Evolutionary conservation across 2,113 vertebrate species (phyloP), one percentile per base, ranked within the genome.

Genomic region (Lophochroa leadbeateri): DNA sequence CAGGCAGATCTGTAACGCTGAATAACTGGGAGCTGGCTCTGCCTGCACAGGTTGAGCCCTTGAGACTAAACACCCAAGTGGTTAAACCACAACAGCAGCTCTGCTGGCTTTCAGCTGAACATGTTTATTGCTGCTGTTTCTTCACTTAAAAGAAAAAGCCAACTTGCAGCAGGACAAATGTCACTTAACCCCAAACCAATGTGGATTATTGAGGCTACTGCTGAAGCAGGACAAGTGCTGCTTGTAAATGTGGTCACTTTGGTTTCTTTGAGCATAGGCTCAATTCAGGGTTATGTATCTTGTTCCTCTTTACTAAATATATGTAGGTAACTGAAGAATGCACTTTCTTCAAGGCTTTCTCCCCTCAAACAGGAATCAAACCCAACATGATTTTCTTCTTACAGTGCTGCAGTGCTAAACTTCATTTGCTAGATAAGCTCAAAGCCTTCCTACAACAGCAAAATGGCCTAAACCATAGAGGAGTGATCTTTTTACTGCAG

Each of bases 131-230:
- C 55, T 80, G 24, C 14, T 31, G 9, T 41, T 53, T 60, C 14
- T 68, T 81, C 21, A 29, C n/a, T 23, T 17, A 37, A 57, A 37
- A 19, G 17, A 53, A 20, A 25, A 11, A n/a, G 20, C 20, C 14
- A 64, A 11, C 21, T 49, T 53, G 29, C 37, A 16, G 39, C 52
- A 46, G 20, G n/a, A 64, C 24, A n/a, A 17, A 27, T n/a, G 10
- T 49, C 17, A 4, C 0, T 1, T 35, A 49, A 53, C 25, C 35
- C 21, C 1, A 75, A 2, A 39, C 17, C 14, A 7, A 9, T 60
- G 52, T 41, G 28, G 52, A 28, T 44, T 60, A 7, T 31, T 67
- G 50, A 64, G 58, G 39, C 12, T 29, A 17, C 35, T 63, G 6
- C 55, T 69, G 83, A 69, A 72, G 37, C 23, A 67, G 50, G 69